Percentiles rank a stretch among this genome's conserved stretches.
Conservation (phyloP, 2,113 vertebrate species). For the Penelope pileata region DNA sequence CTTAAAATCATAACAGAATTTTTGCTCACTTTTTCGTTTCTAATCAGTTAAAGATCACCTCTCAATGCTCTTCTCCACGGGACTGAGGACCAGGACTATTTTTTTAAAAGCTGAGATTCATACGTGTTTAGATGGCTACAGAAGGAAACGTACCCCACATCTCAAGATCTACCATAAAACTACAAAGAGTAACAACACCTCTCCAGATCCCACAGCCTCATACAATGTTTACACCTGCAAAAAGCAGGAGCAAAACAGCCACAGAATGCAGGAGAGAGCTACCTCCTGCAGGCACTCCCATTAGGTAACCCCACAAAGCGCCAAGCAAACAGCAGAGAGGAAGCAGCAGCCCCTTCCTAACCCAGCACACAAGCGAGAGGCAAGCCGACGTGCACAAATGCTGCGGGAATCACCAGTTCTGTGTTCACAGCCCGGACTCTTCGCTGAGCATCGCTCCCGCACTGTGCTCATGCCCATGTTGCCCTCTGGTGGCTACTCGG, state of each 20-base stretch:
- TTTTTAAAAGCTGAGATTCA: neutral
- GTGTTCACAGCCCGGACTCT: rapidly evolving
- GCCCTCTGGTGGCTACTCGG: slow-evolving; percentile 57
- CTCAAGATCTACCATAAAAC: neutral
- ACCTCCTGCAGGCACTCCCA: neutral
- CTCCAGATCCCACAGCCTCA: neutral
- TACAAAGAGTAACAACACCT: neutral
- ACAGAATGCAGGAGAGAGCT: rapidly evolving
- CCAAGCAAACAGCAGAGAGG: rapidly evolving
- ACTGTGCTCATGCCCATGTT: slow-evolving; percentile 46
- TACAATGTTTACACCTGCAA: neutral
- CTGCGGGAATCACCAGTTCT: rapidly evolving
- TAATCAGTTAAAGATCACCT: neutral
- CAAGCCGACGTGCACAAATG: neutral
- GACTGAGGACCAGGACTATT: neutral
- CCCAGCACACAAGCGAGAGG: neutral
- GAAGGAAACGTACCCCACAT: rapidly evolving
- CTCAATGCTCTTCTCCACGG: neutral
- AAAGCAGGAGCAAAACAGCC: neutral
- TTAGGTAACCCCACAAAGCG: neutral
- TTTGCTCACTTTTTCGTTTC: neutral
- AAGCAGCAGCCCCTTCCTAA: neutral
- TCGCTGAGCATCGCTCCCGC: rapidly evolving
- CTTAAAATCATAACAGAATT: neutral
- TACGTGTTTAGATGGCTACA: neutral